Percentiles rank a stretch among this genome's conserved stretches.
phyloP scores from a whole-genome alignment of 1,140 invertebrate species.

The Pseudobourletiella spinata region DNA sequence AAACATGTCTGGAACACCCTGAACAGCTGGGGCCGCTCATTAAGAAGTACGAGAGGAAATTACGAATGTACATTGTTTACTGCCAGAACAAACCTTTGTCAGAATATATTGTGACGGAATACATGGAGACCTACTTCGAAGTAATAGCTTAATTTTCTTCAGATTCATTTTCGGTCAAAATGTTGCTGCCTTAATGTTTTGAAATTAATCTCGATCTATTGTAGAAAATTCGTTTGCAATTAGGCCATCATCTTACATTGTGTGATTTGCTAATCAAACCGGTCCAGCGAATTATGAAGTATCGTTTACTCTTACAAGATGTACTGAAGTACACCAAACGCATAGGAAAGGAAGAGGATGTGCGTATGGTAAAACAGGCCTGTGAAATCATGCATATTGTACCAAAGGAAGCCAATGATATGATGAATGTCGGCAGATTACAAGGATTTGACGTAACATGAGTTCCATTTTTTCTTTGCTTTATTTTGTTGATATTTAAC shows the following conservation, averaged over 20 bases:
- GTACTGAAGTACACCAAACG: constrained; percentile 65
- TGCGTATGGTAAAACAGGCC: constrained; percentile 64
- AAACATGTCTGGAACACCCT: constrained; percentile 74
- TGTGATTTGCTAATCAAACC: constrained; percentile 96
- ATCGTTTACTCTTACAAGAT: constrained; percentile 86
- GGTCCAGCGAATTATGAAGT: constrained; percentile 49
- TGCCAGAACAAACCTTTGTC: constrained; percentile 99
- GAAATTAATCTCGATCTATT: too few species aligned
- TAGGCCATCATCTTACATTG: constrained; percentile 87
- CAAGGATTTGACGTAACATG: constrained; percentile 95
- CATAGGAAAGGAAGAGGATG: constrained; percentile 56
- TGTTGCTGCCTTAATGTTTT: too few species aligned
- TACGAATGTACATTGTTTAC: constrained; percentile 91
- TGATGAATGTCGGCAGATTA: constrained; percentile 96
- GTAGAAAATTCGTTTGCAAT: constrained; percentile 82
- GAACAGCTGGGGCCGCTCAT: constrained; percentile 75
- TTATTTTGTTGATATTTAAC: too few species aligned
- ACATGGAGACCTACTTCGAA: constrained; percentile 88
- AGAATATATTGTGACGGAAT: constrained; percentile 93
- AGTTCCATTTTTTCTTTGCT: too few species aligned
- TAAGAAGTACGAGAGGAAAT: constrained; percentile 75
- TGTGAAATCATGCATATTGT: constrained; percentile 78
- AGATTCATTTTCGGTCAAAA: too few species aligned
- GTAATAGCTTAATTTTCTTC: too few species aligned
- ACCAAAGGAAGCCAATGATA: constrained; percentile 95